Evolutionary conservation across 1,140 invertebrate species (phyloP).

Genomic region (Agrypnia vestita): DNA sequence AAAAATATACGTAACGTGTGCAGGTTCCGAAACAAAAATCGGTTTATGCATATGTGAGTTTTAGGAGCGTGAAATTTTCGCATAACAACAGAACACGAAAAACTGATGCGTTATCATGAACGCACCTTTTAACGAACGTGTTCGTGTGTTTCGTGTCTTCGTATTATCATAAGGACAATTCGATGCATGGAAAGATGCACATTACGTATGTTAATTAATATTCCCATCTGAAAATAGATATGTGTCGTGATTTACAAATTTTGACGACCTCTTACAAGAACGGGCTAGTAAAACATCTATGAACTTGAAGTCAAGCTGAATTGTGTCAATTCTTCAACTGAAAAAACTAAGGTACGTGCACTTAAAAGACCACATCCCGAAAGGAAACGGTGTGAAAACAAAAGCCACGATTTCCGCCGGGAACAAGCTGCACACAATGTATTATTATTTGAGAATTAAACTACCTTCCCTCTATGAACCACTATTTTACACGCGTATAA

Average conservation of each 20-base stretch:
- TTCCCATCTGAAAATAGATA: too few species aligned
- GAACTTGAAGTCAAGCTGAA: background rate
- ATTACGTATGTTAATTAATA: too few species aligned
- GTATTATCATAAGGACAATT: too few species aligned
- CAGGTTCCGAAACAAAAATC: too few species aligned
- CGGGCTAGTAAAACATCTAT: background rate
- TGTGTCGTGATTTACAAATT: too few species aligned
- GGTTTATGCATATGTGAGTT: background rate
- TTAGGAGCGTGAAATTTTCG: background rate
- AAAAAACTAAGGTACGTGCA: background rate
- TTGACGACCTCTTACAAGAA: background rate
- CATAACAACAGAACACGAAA: background rate
- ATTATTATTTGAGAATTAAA: conserved; percentile 2
- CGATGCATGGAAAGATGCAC: too few species aligned
- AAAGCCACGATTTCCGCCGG: conserved; percentile 26
- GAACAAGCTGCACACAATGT: background rate
- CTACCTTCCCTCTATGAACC: background rate
- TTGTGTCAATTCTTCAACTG: background rate
- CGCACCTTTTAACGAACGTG: too few species aligned
- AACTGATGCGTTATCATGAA: too few species aligned
- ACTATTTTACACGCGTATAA: background rate
- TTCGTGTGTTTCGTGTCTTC: too few species aligned
- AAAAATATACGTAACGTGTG: too few species aligned
- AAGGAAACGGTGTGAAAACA: conserved; percentile 32
- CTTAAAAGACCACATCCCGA: conserved; percentile 22